A percentile compares a stretch with the other conserved stretches of the same genome.
These are phyloP conservation scores for Callitettix versicolor DNA, from an alignment of 1,140 invertebrate genomes.

Conservation along the genomic window DNA sequence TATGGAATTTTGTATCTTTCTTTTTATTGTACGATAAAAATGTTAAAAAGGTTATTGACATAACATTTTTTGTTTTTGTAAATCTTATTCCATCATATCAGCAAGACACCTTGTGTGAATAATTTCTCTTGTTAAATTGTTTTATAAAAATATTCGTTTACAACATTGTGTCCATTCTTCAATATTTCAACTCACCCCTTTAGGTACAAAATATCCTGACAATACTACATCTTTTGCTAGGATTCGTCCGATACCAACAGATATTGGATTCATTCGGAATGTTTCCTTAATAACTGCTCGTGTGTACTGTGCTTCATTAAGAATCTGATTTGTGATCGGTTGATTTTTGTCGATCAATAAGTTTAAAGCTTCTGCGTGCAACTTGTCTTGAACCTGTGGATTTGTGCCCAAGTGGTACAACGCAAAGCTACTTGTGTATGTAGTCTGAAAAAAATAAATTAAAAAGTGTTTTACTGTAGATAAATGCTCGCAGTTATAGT, in stretches of 20 bases:
- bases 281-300: slow-evolving; percentile 77
- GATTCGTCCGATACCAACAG: slow-evolving; percentile 68
- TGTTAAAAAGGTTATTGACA: too few relatives aligned
- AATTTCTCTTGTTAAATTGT: too few relatives aligned
- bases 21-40: too few relatives aligned
- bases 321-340: slow-evolving; percentile 42
- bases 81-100: too few relatives aligned
- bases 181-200: slow-evolving; percentile 69
- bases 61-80: too few relatives aligned
- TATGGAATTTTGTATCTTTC: too few relatives aligned
- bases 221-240: slow-evolving; percentile 63
- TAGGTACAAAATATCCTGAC: slow-evolving; percentile 72
- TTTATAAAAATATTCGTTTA: too few relatives aligned
- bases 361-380: slow-evolving; percentile 51
- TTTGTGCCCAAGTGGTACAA: slow-evolving; percentile 72
- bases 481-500: too few relatives aligned
- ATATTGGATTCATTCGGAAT: slow-evolving; percentile 70
- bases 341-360: slow-evolving; percentile 38
- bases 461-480: too few relatives aligned
- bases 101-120: too few relatives aligned
- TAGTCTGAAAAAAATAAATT: slow-evolving; percentile 50
- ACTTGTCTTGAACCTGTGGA: slow-evolving; percentile 55
- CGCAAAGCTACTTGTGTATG: slow-evolving; percentile 65
- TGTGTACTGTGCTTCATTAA: slow-evolving; percentile 55
- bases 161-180: too few relatives aligned